These are phyloP conservation scores for Pseudeuparius sepicola DNA, from an alignment of 2,888 invertebrate species.

Conservation along the genomic window DNA sequence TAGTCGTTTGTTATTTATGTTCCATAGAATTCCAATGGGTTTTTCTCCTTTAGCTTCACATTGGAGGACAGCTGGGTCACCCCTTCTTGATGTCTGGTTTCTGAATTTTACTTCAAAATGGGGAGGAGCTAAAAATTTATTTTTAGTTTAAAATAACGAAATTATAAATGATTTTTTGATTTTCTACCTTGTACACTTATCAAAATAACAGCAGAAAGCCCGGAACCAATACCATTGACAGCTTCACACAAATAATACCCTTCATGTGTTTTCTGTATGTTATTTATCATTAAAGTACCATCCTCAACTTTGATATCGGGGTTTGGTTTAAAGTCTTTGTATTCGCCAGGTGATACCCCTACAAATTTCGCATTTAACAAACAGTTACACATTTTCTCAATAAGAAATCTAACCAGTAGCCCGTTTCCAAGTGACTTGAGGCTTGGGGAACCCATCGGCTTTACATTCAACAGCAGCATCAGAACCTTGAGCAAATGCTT, in stretches of 20 bases:
- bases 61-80: constrained; percentile 82
- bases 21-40: constrained; percentile 91
- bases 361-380: too few species aligned
- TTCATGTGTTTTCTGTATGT: constrained; percentile 88
- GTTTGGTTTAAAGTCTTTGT: constrained; percentile 83
- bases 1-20: constrained; percentile 85
- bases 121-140: constrained; percentile 63
- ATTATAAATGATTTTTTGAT: background rate
- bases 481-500: constrained; percentile 90
- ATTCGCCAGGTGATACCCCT: constrained; percentile 88
- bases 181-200: constrained; percentile 84
- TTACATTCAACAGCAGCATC: constrained; percentile 92
- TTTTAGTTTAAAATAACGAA: background rate
- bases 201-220: constrained; percentile 85
- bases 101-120: constrained; percentile 87
- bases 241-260: constrained; percentile 94
- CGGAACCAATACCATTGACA: constrained; percentile 91
- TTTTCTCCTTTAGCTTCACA: constrained; percentile 92
- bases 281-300: constrained; percentile 80
- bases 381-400: too few species aligned
- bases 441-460: constrained; percentile 92
- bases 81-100: constrained; percentile 83
- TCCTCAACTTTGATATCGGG: constrained; percentile 89
- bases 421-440: constrained; percentile 90
- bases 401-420: constrained; percentile 94